phyloP scores from a whole-genome alignment of 1,140 invertebrate species.

The Zaprionus davidi region DNA sequence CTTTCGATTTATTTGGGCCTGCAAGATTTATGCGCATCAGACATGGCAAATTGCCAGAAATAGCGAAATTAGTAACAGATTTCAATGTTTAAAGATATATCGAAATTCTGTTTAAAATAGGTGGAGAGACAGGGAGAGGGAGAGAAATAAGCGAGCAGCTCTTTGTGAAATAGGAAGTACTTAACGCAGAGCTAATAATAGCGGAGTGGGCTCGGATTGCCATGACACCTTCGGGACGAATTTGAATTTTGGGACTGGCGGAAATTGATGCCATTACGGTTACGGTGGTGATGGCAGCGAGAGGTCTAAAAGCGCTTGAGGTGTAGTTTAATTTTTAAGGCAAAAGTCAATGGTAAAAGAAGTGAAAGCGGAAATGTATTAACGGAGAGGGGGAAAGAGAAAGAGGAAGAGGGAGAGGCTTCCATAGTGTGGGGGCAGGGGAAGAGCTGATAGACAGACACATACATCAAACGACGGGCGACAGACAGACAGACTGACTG shows the following conservation, averaged over 20 bases:
- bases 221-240: constrained; percentile 38
- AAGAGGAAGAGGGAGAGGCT: neutral
- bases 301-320: constrained; percentile 41
- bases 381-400: neutral
- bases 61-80: constrained; percentile 29
- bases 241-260: constrained; percentile 67
- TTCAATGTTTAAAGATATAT: constrained; percentile 11
- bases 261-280: constrained; percentile 78
- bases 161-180: constrained; percentile 42
- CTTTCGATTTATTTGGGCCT: constrained; percentile 72
- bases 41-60: constrained; percentile 46
- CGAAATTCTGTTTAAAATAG: neutral
- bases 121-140: neutral
- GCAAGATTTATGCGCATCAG: constrained; percentile 51
- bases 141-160: neutral
- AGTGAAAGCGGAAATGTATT: constrained; percentile 55
- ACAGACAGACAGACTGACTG: constrained; percentile 23
- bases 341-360: constrained; percentile 43
- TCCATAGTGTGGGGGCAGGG: constrained; percentile 21
- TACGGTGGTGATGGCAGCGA: constrained; percentile 45
- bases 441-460: constrained; percentile 54
- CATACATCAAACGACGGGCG: constrained; percentile 67
- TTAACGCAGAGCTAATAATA: constrained; percentile 49
- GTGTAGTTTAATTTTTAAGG: constrained; percentile 61
- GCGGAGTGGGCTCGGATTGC: constrained; percentile 26